phyloP scores from a whole-genome alignment of 64 coral and sea anemone species.

The Montipora efflorescens region DNA sequence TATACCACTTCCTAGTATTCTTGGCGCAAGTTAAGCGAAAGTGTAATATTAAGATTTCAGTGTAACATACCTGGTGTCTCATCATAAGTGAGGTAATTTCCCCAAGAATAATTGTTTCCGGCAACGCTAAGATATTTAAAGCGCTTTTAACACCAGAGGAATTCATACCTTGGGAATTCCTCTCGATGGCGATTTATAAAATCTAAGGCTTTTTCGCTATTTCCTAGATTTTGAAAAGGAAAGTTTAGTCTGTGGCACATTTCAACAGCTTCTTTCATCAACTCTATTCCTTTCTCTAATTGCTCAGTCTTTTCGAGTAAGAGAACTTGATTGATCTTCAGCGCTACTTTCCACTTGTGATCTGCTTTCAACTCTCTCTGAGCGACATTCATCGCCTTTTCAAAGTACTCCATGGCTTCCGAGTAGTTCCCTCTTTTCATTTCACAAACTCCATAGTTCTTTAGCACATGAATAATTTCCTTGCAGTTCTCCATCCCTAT shows the following conservation, averaged over 20 bases:
- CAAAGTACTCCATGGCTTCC: neutral
- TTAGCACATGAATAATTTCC: neutral
- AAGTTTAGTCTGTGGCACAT: neutral
- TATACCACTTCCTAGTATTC: too few species aligned
- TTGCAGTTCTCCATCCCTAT: constrained; percentile 18
- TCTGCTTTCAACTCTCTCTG: constrained; percentile 16
- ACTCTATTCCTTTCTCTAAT: neutral
- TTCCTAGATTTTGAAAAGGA: neutral
- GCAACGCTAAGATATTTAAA: too few species aligned
- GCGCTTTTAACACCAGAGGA: neutral
- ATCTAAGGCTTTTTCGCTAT: neutral
- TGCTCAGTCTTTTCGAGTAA: neutral
- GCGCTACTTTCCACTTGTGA: constrained; percentile 8
- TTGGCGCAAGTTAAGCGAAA: too few species aligned
- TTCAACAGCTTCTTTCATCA: constrained; percentile 9
- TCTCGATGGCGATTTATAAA: neutral
- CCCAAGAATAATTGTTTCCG: too few species aligned
- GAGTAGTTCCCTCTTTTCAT: neutral
- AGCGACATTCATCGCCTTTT: neutral
- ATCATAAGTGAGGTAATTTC: too few species aligned
- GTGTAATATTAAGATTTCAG: too few species aligned
- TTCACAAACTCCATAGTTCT: constrained; percentile 7
- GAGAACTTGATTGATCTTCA: constrained; percentile 3
- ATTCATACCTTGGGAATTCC: neutral
- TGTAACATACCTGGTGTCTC: too few species aligned